Percentiles rank a stretch among this genome's conserved stretches.
Conservation (phyloP, 2,113 vertebrate species). For the Campylomormyrus tamandua region DNA sequence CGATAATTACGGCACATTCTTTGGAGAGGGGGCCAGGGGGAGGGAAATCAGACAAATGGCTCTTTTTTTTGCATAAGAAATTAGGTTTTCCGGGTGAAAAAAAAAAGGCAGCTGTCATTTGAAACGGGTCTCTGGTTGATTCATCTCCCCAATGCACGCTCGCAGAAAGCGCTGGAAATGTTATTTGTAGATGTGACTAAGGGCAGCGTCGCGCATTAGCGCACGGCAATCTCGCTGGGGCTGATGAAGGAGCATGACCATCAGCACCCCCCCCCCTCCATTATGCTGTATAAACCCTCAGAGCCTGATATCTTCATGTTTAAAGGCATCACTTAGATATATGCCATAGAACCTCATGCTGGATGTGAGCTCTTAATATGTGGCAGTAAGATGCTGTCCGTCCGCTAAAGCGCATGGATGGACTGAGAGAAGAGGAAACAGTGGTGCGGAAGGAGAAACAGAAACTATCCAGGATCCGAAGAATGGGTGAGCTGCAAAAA, state of each 20-base stretch:
- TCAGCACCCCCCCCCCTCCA: not conserved
- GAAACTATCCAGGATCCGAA: not conserved
- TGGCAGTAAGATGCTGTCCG: not conserved
- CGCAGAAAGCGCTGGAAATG: not conserved
- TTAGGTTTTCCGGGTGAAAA: constrained; percentile 32
- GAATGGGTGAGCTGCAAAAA: not conserved
- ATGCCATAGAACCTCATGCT: not conserved
- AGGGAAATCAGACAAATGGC: constrained; percentile 37
- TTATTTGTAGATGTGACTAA: not conserved
- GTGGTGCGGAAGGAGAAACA: not conserved
- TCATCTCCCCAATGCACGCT: constrained; percentile 21
- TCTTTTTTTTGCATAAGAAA: constrained; percentile 37
- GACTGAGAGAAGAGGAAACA: not conserved
- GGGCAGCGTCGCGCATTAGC: not conserved
- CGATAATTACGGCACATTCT: constrained; percentile 44
- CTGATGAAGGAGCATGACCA: not conserved
- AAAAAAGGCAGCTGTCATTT: constrained; percentile 39
- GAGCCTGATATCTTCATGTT: not conserved
- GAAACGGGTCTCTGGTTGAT: constrained; percentile 26
- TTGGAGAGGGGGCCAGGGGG: constrained; percentile 24
- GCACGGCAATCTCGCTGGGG: not conserved
- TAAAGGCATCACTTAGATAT: not conserved
- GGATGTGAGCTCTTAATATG: not conserved
- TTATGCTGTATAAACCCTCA: not conserved
- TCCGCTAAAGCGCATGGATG: not conserved